phyloP scores from a whole-genome alignment of 2,797 vertebrate genomes.

The Lates japonicus region DNA sequence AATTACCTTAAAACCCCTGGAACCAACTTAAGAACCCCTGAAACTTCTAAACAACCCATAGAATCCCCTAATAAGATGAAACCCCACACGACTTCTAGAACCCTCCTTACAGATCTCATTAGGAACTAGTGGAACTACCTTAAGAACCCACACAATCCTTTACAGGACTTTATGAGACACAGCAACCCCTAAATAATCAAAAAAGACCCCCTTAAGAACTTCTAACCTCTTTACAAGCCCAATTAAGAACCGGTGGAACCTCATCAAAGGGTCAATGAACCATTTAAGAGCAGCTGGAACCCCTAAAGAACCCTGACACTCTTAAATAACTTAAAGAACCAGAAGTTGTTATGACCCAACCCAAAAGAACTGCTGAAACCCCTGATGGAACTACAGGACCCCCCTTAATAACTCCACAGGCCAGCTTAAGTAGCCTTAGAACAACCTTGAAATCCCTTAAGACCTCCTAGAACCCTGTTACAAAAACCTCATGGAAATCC shows the following conservation, averaged over 20 bases:
- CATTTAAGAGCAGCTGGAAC: neutral
- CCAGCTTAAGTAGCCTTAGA: too few species aligned
- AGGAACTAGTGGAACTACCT: neutral
- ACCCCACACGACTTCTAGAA: neutral
- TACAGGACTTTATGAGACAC: neutral
- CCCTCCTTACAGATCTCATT: neutral
- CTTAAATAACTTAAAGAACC: neutral
- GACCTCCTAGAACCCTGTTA: neutral
- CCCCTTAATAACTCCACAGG: too few species aligned
- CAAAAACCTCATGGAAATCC: neutral
- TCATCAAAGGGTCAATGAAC: neutral
- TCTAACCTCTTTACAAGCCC: too few species aligned
- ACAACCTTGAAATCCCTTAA: neutral
- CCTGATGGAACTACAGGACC: too few species aligned
- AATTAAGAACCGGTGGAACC: too few species aligned
- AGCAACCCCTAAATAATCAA: too few species aligned
- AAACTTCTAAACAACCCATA: neutral
- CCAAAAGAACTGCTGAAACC: too few species aligned
- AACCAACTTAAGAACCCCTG: neutral
- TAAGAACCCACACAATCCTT: neutral
- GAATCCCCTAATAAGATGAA: neutral
- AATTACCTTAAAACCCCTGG: neutral
- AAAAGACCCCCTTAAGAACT: too few species aligned
- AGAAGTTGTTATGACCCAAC: too few species aligned
- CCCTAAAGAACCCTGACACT: neutral